Base-by-base conservation (phyloP, 2,888 invertebrate species). In the Cerastis leucographa region DNA sequence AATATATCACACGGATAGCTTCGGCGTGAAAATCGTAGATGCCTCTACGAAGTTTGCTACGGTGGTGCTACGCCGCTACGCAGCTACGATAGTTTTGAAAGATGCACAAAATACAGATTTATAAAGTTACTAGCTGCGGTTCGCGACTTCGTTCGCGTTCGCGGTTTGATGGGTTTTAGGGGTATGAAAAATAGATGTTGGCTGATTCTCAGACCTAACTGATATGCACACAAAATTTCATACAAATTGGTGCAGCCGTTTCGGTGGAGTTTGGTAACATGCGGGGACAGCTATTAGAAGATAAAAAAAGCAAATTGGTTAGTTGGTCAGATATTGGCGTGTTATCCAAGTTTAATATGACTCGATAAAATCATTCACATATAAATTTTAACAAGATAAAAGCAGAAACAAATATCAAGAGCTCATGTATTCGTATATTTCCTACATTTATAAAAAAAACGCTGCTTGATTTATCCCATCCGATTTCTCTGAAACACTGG, bases 31-130 rank as follows among this genome's bases (percentile, higher is more conserved):
- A 56, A 9, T 65, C 65, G 68, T 84, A 70, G 70, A 79, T 14
- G 44, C 49, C 46, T 54, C 66, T 84, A 83, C 77, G 79, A 68
- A 83, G 64, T 78, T 71, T 61, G 78, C 71, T 81, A 78, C 64
- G 83, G 14, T 14, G 54, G 11, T 46, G 65, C 65, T 80, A 82
- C 64, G 64, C 25, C 3, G 68, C 80, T 80, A 81, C 79, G 81
- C 17, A 11, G 49, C 54, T 70, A 65, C 80, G 77, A 6, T 46
- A 64, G 22, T 75, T 81, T 35, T 0, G 1, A 35, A 74, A 42
- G 35, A 9, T 14, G 25, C 35, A 19, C 22, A 51, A 69, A n/a
- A 66, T 61, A 59, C 40, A 80, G 49, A 19, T 65, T 69, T 56
- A 65, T 29, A 40, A 46, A 65, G 3, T 69, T 68, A n/a, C n/a